These are phyloP conservation scores for Troides helena DNA, from an alignment of 2,888 invertebrate species.

Conservation along the genomic window DNA sequence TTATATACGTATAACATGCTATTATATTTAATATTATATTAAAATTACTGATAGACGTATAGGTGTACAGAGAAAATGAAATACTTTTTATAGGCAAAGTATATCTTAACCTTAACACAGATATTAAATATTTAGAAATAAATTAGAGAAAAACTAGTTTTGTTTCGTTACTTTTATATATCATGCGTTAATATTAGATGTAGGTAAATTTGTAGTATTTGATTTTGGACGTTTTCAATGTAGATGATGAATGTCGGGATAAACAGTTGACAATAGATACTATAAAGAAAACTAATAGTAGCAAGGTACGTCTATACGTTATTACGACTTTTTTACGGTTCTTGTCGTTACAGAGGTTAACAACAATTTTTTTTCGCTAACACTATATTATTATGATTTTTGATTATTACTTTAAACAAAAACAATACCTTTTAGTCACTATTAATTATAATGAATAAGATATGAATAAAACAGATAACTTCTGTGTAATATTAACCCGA, in stretches of 20 bases:
- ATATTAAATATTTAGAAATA: too few relatives aligned
- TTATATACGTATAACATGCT: too few relatives aligned
- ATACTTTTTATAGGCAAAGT: too few relatives aligned
- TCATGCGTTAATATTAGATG: too few relatives aligned
- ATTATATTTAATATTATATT: too few relatives aligned
- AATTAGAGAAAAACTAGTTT: too few relatives aligned
- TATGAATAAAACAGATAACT: too few relatives aligned
- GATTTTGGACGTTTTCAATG: conserved; percentile 30
- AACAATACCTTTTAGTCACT: neutral
- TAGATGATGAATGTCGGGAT: conserved; percentile 44
- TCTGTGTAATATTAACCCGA: too few relatives aligned
- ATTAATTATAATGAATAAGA: neutral
- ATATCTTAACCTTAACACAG: too few relatives aligned
- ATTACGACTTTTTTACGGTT: conserved; percentile 67
- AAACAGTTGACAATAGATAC: conserved; percentile 64
- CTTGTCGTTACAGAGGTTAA: conserved; percentile 49
- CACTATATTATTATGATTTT: neutral
- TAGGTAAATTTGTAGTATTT: neutral
- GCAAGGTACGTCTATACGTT: conserved; percentile 51
- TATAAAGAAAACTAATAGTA: conserved; percentile 73
- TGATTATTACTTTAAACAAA: neutral
- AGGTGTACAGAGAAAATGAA: too few relatives aligned
- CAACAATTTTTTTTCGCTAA: conserved; percentile 41
- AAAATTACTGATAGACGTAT: too few relatives aligned
- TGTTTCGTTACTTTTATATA: too few relatives aligned